These are phyloP conservation scores for Polyergus mexicanus DNA, from an alignment of 1,140 invertebrate genomes.

Conservation along the genomic window DNA sequence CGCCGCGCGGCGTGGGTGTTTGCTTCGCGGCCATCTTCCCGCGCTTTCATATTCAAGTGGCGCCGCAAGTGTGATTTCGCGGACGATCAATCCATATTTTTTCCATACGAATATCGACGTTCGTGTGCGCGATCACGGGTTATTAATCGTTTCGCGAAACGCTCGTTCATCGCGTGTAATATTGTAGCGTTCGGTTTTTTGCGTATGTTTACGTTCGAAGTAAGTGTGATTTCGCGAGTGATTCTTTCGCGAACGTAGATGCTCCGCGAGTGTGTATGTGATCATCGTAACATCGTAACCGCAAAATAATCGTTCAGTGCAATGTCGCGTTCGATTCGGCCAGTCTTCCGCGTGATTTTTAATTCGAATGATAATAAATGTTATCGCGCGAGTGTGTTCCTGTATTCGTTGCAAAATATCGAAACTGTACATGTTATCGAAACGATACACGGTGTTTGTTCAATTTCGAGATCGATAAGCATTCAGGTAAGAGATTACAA, in stretches of 20 bases:
- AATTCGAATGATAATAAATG: too few species aligned
- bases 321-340: too few species aligned
- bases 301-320: too few species aligned
- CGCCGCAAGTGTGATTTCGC: neutral
- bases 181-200: neutral
- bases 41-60: too few species aligned
- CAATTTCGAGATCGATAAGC: too few species aligned
- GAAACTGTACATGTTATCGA: too few species aligned
- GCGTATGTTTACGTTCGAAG: neutral
- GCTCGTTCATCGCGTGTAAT: neutral
- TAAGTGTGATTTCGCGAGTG: neutral
- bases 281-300: too few species aligned
- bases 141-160: neutral
- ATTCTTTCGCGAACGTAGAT: neutral
- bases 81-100: neutral
- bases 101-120: neutral
- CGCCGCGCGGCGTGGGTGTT: too few species aligned
- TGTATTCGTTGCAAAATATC: too few species aligned
- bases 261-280: too few species aligned
- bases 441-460: neutral
- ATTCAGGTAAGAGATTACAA: neutral
- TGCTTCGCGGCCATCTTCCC: too few species aligned
- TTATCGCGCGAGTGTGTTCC: too few species aligned
- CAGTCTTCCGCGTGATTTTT: neutral
- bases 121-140: neutral